Evolutionary conservation across 2,113 vertebrate genomes (phyloP), one percentile per base, ranked within the genome.

Genomic region (Equus przewalskii): DNA sequence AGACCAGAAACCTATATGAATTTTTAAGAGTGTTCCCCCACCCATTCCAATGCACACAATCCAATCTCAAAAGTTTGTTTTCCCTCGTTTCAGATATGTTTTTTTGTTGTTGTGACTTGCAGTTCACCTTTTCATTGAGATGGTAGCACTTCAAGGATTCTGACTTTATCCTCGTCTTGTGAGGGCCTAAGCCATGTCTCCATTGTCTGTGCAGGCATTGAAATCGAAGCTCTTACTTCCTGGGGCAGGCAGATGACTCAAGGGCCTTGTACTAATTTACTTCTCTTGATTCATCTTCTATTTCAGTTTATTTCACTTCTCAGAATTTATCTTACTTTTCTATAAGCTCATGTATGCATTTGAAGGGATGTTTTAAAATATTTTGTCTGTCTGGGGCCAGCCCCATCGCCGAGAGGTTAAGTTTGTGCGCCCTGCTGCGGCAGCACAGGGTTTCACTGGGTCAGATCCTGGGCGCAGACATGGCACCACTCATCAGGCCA

Each of bases 101-200:
- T 60, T 49, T 16, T 21, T 18, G 67, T n/a, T 72, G 6, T 51
- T n/a, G 30, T 72, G 5, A 49, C 24, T 33, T n/a, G 6, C 7
- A 2, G 33, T 10, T 51, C 44, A 41, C 46, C 6, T 65, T 79
- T 26, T 67, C 33, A 9, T 24, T 13, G 70, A 65, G 24, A 18
- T 4, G 13, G 44, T 18, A 16, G 33, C 12, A 12, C 0, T 24
- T 49, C 1, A 1, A 54, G 5, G 28, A 3, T 33, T 69, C n/a
- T 16, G 12, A 46, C 1, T 51, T n/a, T 22, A 33, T 64, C 58
- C 14, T 44, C 36, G 2, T 54, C 46, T 54, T 33, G 24, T 18
- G 33, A 85, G 11, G 22, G 15, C 44, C 3, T 22, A 8, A 30
- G 44, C 30, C 44, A 8, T 41, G 7, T 54, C 56, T 21, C n/a